A percentile compares a stretch with the other conserved stretches of the same genome.
Conservation (phyloP, 2,797 vertebrate genomes). For the Meda fulgida region DNA sequence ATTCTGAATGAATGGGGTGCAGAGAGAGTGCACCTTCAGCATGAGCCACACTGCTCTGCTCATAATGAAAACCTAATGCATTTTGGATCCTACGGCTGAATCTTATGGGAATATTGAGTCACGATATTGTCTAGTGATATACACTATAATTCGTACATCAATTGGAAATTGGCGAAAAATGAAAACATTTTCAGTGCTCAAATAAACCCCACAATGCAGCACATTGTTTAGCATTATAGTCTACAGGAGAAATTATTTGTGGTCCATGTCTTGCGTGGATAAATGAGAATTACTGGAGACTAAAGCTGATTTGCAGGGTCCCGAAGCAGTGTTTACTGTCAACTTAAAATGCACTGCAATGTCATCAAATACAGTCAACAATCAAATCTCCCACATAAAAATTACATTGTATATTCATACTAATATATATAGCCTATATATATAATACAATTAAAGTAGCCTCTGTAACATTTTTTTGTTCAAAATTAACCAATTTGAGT, state of each 20-base stretch:
- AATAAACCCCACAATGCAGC: slow-evolving; percentile 37
- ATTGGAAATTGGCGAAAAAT: slow-evolving; percentile 62
- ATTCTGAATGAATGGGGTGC: slow-evolving; percentile 83
- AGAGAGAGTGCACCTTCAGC: slow-evolving; percentile 78
- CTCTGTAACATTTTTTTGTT: no score
- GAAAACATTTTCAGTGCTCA: slow-evolving; percentile 51
- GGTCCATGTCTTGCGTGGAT: background rate
- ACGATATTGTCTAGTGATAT: slow-evolving; percentile 69
- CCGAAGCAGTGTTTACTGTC: background rate
- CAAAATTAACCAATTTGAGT: no score
- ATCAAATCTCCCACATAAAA: no score
- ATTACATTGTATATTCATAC: no score
- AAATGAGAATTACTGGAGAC: background rate
- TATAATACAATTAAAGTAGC: no score
- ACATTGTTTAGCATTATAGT: slow-evolving; percentile 26
- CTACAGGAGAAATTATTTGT: slow-evolving; percentile 24
- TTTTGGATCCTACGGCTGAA: slow-evolving; percentile 72
- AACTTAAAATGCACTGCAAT: background rate
- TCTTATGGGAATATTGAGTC: slow-evolving; percentile 61
- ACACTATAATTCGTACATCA: slow-evolving; percentile 66
- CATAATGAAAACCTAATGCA: slow-evolving; percentile 83
- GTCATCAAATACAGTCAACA: background rate
- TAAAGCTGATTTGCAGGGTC: background rate
- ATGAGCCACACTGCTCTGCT: slow-evolving; percentile 73
- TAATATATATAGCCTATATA: no score